Percentiles rank a stretch among this genome's conserved stretches.
Conservation (phyloP, 1,140 invertebrate species). For the Brachionus manjavacas region DNA sequence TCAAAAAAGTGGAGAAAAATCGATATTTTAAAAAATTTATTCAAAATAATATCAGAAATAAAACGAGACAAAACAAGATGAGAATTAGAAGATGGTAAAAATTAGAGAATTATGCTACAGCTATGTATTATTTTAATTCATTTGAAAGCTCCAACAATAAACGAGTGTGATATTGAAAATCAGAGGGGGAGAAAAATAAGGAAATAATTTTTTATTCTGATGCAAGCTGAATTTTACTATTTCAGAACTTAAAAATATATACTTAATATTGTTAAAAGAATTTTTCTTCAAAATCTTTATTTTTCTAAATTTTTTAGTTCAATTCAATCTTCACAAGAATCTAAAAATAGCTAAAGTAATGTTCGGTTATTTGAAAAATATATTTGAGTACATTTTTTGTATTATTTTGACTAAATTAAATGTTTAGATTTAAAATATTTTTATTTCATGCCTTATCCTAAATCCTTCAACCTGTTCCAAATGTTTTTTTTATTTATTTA, state of each 20-base stretch:
- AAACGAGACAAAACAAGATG: not conserved
- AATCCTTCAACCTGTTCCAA: not conserved
- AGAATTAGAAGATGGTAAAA: not conserved
- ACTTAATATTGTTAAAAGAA: not conserved
- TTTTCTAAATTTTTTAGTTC: too few species aligned
- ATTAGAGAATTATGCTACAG: conserved; percentile 18
- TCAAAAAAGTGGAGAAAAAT: not conserved
- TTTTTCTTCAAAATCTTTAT: too few species aligned
- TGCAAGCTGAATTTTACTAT: not conserved
- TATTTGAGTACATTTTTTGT: too few species aligned
- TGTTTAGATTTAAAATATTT: not conserved
- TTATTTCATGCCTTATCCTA: not conserved
- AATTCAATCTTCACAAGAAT: not conserved
- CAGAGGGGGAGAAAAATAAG: not conserved
- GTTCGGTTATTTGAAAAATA: not conserved
- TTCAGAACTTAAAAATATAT: not conserved
- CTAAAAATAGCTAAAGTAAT: not conserved
- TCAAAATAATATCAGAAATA: not conserved
- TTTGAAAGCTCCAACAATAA: not conserved
- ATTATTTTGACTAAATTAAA: not conserved
- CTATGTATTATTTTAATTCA: not conserved
- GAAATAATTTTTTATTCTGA: not conserved
- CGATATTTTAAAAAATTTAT: conserved; percentile 6
- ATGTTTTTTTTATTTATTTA: not conserved
- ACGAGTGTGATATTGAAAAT: not conserved